Conservation (phyloP, 1,140 invertebrate species). For the Heliconius eleuchia region DNA sequence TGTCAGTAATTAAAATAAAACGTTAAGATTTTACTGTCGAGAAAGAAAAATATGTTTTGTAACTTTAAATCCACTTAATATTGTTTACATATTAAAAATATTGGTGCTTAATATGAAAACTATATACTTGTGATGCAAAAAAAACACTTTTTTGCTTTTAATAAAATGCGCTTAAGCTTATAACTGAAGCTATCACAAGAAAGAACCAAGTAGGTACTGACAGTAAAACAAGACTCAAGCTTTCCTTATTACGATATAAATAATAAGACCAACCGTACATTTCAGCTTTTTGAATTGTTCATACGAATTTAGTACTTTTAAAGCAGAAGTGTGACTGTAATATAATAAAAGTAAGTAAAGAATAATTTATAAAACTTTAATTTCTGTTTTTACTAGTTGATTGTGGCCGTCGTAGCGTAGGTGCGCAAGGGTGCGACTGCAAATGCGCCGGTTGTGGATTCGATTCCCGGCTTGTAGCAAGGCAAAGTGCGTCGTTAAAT, state of each 20-base stretch:
- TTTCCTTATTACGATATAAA: slow-evolving; percentile 44
- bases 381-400: too few relatives aligned
- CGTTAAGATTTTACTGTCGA: too few relatives aligned
- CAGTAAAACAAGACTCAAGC: slow-evolving; percentile 42
- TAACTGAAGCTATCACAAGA: slow-evolving; percentile 25
- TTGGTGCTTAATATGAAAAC: too few relatives aligned
- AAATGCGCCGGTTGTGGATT: too few relatives aligned
- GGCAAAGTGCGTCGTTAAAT: too few relatives aligned
- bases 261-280: slow-evolving; percentile 39
- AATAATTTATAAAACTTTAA: not conserved
- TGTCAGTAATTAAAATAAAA: too few relatives aligned
- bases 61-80: too few relatives aligned
- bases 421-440: too few relatives aligned
- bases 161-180: slow-evolving; percentile 12
- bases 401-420: too few relatives aligned
- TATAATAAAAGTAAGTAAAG: not conserved
- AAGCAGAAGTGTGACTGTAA: not conserved
- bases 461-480: too few relatives aligned
- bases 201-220: slow-evolving; percentile 34
- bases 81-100: too few relatives aligned
- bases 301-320: slow-evolving; percentile 30
- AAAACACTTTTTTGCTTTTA: not conserved
- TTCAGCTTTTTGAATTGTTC: slow-evolving; percentile 23
- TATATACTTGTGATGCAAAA: not conserved
- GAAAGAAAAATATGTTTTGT: too few relatives aligned